Base-by-base conservation (phyloP, 2,797 vertebrate species). In the Poeciliopsis gracilis region DNA sequence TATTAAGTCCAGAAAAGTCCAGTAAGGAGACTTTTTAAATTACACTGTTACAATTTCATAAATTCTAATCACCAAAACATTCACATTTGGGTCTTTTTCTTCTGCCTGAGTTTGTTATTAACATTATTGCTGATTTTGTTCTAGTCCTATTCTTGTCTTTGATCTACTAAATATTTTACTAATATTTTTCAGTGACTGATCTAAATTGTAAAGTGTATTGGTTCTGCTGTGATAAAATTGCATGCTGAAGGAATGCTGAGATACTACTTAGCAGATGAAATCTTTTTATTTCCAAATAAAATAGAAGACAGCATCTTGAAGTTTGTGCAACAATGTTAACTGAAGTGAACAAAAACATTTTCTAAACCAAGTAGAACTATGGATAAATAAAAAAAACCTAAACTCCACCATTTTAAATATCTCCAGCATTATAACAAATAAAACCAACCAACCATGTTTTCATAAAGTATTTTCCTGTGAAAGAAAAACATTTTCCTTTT, bases 1-100 rank as follows among this genome's bases (percentile, higher is more conserved):
- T 91, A 90, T 89, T 2, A 11, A 74, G 70, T 76, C 2, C 20
- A 75, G 72, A 73, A 82, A 80, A 80, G 61, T 78, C 76, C 73
- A 75, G 47, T 59, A 72, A 79, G 51, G 38, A 78, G 46, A 61
- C 63, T 73, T 74, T 71, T 66, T 12, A 67, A 88, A 87, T 55
- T 15, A 16, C 16, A 51, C 25, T 28, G 41, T 47, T 74, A 18
- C 30, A 33, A 4, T 38, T 57, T 28, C 30, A 61, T 69, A 9
- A 81, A 46, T 77, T 46, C 41, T 76, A 78, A 51, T 77, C 43
- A 70, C 77, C 61, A 77, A 6, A 70, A 69, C 70, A 45, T 57
- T 83, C 13, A 61, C 51, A 66, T 79, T 63, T 82, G 33, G 5
- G 2, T 45, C 66, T 45, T 71, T 72, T 57, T 57, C 8, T 7